Evolutionary conservation across 2,113 vertebrate genomes (phyloP).

Genomic region (Murina feae): DNA sequence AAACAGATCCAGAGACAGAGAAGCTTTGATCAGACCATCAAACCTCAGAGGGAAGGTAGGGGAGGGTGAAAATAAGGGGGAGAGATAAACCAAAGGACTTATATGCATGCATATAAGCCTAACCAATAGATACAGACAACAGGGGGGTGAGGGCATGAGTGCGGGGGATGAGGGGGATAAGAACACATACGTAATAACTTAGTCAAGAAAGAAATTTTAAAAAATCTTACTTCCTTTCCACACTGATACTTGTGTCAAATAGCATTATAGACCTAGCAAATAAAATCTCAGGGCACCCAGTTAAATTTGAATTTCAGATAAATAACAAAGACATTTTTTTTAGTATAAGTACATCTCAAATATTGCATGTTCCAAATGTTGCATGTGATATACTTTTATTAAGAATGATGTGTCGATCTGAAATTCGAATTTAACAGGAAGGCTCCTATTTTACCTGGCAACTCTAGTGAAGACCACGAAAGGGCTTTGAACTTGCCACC

Average conservation of each 20-base stretch:
- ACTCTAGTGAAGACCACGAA: background rate
- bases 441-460: background rate
- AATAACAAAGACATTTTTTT: background rate
- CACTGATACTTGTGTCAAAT: background rate
- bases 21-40: too few species aligned
- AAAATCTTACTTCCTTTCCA: background rate
- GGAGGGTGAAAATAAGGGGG: too few species aligned
- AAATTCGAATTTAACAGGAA: background rate
- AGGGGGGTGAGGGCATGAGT: too few species aligned
- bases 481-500: background rate
- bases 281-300: background rate
- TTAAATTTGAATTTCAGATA: background rate
- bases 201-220: too few species aligned
- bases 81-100: too few species aligned
- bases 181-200: too few species aligned
- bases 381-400: background rate
- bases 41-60: too few species aligned
- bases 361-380: background rate
- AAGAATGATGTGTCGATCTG: background rate
- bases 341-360: background rate
- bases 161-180: too few species aligned
- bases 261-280: background rate
- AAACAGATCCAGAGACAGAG: too few species aligned
- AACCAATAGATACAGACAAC: too few species aligned
- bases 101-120: too few species aligned